Conservation (phyloP, 2,888 invertebrate species). For the Drosophila maculinotata region DNA sequence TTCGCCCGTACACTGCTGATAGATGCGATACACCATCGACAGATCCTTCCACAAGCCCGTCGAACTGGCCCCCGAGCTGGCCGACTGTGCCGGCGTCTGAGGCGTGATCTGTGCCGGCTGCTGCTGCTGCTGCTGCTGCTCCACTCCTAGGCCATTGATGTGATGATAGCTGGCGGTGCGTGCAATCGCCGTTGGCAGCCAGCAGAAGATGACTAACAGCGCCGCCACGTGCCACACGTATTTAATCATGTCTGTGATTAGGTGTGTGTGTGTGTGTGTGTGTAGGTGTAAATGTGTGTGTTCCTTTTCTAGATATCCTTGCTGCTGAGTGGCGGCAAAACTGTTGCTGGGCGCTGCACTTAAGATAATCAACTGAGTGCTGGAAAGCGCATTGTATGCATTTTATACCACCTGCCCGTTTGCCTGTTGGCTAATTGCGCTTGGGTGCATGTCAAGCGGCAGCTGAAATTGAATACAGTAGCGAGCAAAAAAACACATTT, state of each 20-base stretch:
- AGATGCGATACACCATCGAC: conserved; percentile 91
- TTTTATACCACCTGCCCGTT: conserved; percentile 78
- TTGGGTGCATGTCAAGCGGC: conserved; percentile 69
- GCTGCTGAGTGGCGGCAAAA: conserved; percentile 40
- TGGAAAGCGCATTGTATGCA: conserved; percentile 70
- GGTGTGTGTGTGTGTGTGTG: conserved; percentile 20
- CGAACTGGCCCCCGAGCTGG: conserved; percentile 25
- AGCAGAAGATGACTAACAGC: conserved; percentile 71
- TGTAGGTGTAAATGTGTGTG: conserved; percentile 17
- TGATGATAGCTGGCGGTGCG: conserved; percentile 73
- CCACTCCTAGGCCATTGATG: conserved; percentile 60
- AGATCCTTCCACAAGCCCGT: conserved; percentile 86
- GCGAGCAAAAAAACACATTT: conserved; percentile 44
- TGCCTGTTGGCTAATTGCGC: conserved; percentile 61
- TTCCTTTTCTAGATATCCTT: conserved; percentile 45
- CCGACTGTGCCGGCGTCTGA: conserved; percentile 10
- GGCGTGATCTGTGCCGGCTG: conserved; percentile 22
- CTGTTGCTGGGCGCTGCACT: conserved; percentile 60
- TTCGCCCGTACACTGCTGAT: conserved; percentile 91
- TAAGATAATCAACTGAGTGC: conserved; percentile 76
- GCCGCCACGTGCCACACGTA: conserved; percentile 81
- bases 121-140: conserved; percentile 24
- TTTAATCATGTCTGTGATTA: conserved; percentile 70
- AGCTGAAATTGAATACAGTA: conserved; percentile 55
- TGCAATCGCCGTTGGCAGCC: conserved; percentile 62